Conservation (phyloP, 1,140 invertebrate genomes). For the Anoplolepis gracilipes region DNA sequence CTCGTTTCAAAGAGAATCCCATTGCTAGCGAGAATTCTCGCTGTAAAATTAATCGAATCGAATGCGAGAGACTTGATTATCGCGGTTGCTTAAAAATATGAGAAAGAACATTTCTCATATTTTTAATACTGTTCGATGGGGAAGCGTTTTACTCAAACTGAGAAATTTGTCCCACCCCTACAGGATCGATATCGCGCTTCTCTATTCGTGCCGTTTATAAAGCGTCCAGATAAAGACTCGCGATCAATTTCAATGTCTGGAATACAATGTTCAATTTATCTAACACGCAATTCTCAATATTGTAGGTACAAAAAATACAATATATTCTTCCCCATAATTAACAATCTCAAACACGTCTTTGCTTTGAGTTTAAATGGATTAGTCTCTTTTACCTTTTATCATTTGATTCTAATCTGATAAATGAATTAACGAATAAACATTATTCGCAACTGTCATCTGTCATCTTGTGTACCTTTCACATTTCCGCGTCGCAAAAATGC, state of each 20-base stretch:
- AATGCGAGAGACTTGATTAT: background rate
- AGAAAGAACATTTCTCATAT: background rate
- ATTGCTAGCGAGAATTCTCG: background rate
- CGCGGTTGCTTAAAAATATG: background rate
- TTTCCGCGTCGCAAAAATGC: background rate
- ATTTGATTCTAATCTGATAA: background rate
- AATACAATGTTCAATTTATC: background rate
- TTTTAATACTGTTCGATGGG: background rate
- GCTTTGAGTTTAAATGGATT: background rate
- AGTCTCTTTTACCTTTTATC: background rate
- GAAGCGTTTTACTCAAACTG: too few species aligned
- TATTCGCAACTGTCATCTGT: background rate
- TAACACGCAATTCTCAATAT: background rate
- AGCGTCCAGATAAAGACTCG: background rate
- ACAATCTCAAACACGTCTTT: too few species aligned
- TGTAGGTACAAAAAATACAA: background rate
- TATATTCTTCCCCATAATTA: background rate
- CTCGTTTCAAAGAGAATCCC: background rate
- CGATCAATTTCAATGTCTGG: background rate
- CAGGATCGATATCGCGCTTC: constrained; percentile 72
- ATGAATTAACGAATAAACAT: background rate
- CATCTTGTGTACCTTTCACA: background rate
- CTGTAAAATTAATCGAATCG: background rate
- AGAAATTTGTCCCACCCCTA: constrained; percentile 13
- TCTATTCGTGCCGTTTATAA: constrained; percentile 67